These are phyloP conservation scores for Muraenolepis orangiensis DNA, from an alignment of 2,797 vertebrate species.

Conservation along the genomic window DNA sequence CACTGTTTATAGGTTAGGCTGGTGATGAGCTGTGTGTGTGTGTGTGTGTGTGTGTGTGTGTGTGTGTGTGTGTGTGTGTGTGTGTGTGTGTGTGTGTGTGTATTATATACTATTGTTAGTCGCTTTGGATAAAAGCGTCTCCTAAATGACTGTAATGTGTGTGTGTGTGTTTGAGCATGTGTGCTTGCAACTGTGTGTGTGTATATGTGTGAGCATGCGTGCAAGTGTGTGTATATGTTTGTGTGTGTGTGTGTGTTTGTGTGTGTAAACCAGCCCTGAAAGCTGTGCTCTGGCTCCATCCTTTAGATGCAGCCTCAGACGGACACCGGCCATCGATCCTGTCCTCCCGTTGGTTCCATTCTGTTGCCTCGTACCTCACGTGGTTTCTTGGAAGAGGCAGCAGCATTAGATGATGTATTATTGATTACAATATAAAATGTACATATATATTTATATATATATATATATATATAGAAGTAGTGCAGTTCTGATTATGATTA, in stretches of 20 bases:
- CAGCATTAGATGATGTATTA: not conserved
- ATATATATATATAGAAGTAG: too few species aligned
- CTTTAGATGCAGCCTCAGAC: conserved; percentile 20
- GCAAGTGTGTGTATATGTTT: not conserved
- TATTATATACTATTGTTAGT: too few species aligned
- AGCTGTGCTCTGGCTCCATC: conserved; percentile 25
- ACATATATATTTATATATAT: too few species aligned
- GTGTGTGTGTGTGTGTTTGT: conserved; percentile 31
- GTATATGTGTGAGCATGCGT: too few species aligned
- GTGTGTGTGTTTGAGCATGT: not conserved
- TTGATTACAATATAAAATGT: too few species aligned
- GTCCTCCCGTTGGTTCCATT: conserved; percentile 16
- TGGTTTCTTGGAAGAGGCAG: conserved; percentile 4
- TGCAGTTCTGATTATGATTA: too few species aligned
- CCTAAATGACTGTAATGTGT: too few species aligned
- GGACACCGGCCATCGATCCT: conserved; percentile 22
- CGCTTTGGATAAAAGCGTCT: too few species aligned
- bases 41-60: not conserved
- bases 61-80: not conserved
- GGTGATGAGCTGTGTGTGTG: not conserved
- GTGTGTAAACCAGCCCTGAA: conserved; percentile 17
- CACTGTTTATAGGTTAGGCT: not conserved
- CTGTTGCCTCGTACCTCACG: not conserved
- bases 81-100: not conserved
- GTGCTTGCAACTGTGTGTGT: too few species aligned